phyloP scores from a whole-genome alignment of 2,113 vertebrate species.

The Sialia sialis region DNA sequence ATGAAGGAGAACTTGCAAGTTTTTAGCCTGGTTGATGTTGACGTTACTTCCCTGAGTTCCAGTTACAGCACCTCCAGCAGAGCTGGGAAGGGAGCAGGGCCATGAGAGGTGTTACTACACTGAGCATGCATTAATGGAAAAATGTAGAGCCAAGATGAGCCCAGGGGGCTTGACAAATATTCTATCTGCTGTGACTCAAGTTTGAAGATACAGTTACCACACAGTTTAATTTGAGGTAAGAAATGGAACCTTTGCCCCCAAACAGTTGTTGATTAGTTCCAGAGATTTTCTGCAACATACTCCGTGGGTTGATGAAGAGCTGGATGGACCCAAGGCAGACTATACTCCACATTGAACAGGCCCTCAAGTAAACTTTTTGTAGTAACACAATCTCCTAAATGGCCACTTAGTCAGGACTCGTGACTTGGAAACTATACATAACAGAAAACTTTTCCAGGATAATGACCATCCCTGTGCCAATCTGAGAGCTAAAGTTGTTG shows the following conservation, averaged over 20 bases:
- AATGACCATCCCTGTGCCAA: neutral
- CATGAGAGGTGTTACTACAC: neutral
- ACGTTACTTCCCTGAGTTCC: neutral
- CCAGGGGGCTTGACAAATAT: neutral
- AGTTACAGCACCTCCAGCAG: neutral
- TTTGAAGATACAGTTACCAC: neutral
- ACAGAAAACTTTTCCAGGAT: neutral
- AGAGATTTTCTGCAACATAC: neutral
- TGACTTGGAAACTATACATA: neutral
- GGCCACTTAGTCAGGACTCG: neutral
- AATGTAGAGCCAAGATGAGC: neutral
- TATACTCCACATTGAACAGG: neutral
- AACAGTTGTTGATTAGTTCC: neutral
- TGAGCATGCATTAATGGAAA: neutral
- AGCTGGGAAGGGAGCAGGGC: neutral
- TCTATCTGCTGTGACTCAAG: neutral
- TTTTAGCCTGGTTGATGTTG: neutral
- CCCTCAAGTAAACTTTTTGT: neutral
- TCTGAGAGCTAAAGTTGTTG: neutral
- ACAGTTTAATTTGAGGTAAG: neutral
- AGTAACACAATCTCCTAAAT: neutral
- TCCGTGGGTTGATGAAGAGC: neutral
- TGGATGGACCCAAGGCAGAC: neutral
- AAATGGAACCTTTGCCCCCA: neutral
- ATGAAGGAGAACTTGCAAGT: neutral